Percentiles rank a stretch among this genome's conserved stretches.
Conservation (phyloP, 2,888 invertebrate species). For the Operophtera brumata region DNA sequence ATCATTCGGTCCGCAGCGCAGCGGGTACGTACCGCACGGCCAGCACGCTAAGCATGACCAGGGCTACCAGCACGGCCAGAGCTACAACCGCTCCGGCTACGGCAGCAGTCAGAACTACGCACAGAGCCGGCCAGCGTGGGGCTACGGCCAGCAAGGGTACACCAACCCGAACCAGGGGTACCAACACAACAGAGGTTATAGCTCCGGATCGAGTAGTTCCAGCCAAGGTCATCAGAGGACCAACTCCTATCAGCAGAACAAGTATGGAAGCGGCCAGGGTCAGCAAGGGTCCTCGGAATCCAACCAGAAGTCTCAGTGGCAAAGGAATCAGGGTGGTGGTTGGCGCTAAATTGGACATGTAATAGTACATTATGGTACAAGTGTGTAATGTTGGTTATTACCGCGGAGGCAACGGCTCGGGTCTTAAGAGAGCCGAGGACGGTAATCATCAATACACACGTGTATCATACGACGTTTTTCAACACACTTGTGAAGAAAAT, state of each 20-base stretch:
- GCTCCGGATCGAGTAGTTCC: conserved; percentile 5
- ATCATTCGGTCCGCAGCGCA: conserved; percentile 62
- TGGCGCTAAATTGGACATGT: conserved; percentile 25
- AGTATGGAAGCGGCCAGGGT: conserved; percentile 13
- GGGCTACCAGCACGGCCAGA: conserved; percentile 29
- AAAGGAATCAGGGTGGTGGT: conserved; percentile 34
- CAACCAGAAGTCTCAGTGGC: conserved; percentile 29
- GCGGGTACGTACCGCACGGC: conserved; percentile 56
- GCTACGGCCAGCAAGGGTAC: conserved; percentile 34
- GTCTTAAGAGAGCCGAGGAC: too few species aligned
- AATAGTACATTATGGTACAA: too few species aligned
- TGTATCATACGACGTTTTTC: too few species aligned
- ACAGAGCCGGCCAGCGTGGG: conserved; percentile 30
- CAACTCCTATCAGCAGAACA: conserved; percentile 26
- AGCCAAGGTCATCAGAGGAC: conserved; percentile 25
- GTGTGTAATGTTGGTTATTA: too few species aligned
- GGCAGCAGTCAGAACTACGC: conserved; percentile 24
- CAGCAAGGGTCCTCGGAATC: conserved; percentile 25
- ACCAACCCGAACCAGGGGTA: conserved; percentile 30
- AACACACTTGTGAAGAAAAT: too few species aligned
- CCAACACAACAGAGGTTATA: conserved; percentile 15
- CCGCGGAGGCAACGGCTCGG: too few species aligned
- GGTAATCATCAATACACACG: too few species aligned
- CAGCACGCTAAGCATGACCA: conserved; percentile 39
- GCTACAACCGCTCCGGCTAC: conserved; percentile 35